phyloP scores from a whole-genome alignment of 1,140 invertebrate species.

The Monomorium pharaonis region DNA sequence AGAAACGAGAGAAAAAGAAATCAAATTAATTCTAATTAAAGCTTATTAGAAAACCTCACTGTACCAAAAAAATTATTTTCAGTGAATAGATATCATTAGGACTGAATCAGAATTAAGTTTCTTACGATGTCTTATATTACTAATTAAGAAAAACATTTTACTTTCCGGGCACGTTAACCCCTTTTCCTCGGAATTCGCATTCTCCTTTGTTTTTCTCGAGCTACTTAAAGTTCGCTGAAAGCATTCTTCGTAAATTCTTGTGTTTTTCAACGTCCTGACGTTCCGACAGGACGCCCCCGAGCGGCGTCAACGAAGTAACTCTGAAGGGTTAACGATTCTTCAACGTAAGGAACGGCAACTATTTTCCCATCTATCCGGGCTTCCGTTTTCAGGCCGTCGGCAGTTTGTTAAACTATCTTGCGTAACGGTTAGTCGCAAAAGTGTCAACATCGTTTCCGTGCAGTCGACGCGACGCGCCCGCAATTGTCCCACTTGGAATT shows the following conservation, averaged over 20 bases:
- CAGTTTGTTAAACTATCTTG: slow-evolving; percentile 12
- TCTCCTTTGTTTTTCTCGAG: slow-evolving; percentile 19
- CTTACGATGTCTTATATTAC: neutral
- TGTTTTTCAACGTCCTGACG: slow-evolving; percentile 41
- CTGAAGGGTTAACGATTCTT: slow-evolving; percentile 45
- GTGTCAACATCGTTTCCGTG: slow-evolving; percentile 23
- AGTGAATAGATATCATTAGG: neutral
- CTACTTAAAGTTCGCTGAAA: slow-evolving; percentile 43
- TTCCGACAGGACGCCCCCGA: slow-evolving; percentile 7
- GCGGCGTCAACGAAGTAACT: slow-evolving; percentile 44
- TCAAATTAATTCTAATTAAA: neutral
- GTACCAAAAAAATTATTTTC: neutral
- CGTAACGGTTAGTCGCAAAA: slow-evolving; percentile 7
- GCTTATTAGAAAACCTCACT: neutral
- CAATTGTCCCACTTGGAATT: slow-evolving; percentile 64
- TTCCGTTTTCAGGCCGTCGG: slow-evolving; percentile 24
- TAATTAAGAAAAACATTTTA: slow-evolving; percentile 16
- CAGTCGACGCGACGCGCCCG: neutral
- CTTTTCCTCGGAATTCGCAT: slow-evolving; percentile 13
- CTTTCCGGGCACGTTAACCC: neutral
- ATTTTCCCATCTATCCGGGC: slow-evolving; percentile 21
- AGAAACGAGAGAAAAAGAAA: too few species aligned
- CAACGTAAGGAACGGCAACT: slow-evolving; percentile 33
- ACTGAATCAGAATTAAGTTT: neutral
- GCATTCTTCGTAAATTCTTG: slow-evolving; percentile 56